Base-by-base conservation (phyloP, 1,140 invertebrate genomes). In the Drosophila kepulauana region DNA sequence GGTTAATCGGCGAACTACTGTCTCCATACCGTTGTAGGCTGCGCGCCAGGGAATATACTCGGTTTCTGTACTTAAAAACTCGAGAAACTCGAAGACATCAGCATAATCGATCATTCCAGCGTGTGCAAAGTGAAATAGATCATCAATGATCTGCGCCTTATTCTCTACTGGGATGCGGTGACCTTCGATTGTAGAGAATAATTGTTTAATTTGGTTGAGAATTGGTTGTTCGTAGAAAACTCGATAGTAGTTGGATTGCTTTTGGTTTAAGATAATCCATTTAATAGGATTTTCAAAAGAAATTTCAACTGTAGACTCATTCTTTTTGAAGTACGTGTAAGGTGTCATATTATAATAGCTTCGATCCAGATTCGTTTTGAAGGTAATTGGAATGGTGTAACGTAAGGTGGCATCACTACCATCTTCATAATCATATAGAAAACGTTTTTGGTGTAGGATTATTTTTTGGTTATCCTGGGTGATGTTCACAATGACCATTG, bases 61-160 rank as follows among this genome's bases (percentile, higher is more conserved):
- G 0, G 66, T 75, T 71, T 96, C 95, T 1, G 78, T 76, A 0
- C 57, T 76, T 13, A 96, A 71, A 75, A 95, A 95, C 5, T 84
- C 85, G 1, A 93, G 80, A 3, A 94, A 80, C 28, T 93, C 62
- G 2, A 96, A 87, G 0, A 94, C 92, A 1, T 93, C 73, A 0
- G 77, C 71, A 49, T 95, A 95, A 16, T 92, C 54, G 13, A 96
- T 69, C 13, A 94, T 87, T 30, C 93, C 94, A 51, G 93, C 94
- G 41, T 93, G 92, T 0, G 95, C 95, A 49, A 97, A 93, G 74
- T 95, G 95, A 59, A 96, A 95, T 1, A 95, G 93, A 91, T 98
- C 97, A 79, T 97, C 96, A 1, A 98, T 95, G 95, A 97, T 92
- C 81, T 97, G 96, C 0, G 96, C 96, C 59, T 96, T 93, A 93